Percentiles rank a stretch among this genome's conserved stretches.
Conservation (phyloP, 2,797 vertebrate genomes). For the Leptoclinus maculatus region DNA sequence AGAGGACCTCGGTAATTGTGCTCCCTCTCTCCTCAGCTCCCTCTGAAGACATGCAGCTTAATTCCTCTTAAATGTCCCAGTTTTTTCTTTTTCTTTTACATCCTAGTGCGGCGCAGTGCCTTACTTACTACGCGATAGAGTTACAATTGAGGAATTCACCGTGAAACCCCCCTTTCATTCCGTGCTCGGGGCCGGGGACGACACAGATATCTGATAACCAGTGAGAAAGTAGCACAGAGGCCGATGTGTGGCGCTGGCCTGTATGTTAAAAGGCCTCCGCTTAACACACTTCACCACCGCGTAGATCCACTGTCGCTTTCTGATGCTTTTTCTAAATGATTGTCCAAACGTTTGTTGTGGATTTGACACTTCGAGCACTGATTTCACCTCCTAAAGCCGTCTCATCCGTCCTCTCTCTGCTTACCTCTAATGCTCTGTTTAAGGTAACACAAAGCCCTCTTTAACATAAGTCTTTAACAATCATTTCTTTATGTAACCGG, state of each 20-base stretch:
- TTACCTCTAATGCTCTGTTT: conserved; percentile 45
- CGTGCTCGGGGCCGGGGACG: conserved; percentile 60
- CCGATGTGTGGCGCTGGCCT: conserved; percentile 74
- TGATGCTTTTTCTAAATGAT: background rate
- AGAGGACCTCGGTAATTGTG: conserved; percentile 68
- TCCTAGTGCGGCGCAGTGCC: conserved; percentile 69
- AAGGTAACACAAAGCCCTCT: conserved; percentile 34
- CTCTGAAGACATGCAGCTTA: conserved; percentile 75
- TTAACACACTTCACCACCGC: conserved; percentile 25
- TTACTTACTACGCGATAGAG: conserved; percentile 83
- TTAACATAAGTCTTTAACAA: conserved; percentile 28
- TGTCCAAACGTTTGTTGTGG: background rate
- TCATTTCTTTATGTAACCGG: background rate
- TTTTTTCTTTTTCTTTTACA: conserved; percentile 64
- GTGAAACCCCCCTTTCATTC: conserved; percentile 85
- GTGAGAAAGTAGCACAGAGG: conserved; percentile 79
- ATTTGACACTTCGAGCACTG: background rate
- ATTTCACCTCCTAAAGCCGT: conserved; percentile 15
- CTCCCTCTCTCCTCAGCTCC: conserved; percentile 48
- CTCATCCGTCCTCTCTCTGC: conserved; percentile 12
- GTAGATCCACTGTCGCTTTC: too few relatives aligned
- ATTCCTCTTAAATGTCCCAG: conserved; percentile 83
- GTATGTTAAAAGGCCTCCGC: conserved; percentile 61
- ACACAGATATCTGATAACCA: conserved; percentile 82
- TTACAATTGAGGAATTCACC: conserved; percentile 82